phyloP scores from a whole-genome alignment of 2,888 invertebrate genomes.

The Cetonia aurata region DNA sequence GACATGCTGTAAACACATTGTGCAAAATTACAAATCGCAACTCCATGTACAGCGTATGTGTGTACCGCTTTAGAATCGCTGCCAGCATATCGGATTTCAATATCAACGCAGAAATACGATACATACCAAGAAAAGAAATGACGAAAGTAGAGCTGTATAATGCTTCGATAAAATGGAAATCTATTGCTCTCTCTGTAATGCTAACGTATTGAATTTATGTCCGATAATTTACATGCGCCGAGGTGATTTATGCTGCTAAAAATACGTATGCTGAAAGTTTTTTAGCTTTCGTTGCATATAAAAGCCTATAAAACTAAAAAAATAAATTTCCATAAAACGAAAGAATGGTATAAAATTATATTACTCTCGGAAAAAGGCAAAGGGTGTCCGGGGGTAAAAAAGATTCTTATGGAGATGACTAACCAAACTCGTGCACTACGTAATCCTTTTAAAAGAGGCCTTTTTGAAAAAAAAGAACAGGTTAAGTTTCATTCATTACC shows the following conservation, averaged over 20 bases:
- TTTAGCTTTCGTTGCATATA: not conserved
- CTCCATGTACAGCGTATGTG: not conserved
- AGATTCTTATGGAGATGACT: no score
- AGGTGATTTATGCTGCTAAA: conserved; percentile 8
- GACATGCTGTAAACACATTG: no score
- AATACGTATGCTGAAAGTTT: conserved; percentile 9
- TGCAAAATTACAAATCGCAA: not conserved
- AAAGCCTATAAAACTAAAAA: no score
- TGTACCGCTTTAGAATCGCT: not conserved
- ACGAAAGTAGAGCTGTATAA: conserved; percentile 8
- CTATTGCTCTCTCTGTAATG: not conserved
- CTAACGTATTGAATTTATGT: conserved; percentile 14
- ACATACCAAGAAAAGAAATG: not conserved
- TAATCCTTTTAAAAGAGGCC: no score
- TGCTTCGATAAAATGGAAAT: conserved; percentile 7
- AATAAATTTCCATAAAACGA: no score
- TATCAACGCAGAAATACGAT: not conserved
- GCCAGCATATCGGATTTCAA: not conserved
- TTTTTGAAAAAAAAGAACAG: conserved; percentile 7
- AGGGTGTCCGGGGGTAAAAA: no score
- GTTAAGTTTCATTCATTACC: conserved; percentile 19
- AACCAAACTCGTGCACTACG: no score
- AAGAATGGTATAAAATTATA: no score
- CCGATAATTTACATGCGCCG: not conserved
- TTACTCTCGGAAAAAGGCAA: no score